Base-by-base conservation (phyloP, 2,888 invertebrate genomes). In the Trilocha varians region DNA sequence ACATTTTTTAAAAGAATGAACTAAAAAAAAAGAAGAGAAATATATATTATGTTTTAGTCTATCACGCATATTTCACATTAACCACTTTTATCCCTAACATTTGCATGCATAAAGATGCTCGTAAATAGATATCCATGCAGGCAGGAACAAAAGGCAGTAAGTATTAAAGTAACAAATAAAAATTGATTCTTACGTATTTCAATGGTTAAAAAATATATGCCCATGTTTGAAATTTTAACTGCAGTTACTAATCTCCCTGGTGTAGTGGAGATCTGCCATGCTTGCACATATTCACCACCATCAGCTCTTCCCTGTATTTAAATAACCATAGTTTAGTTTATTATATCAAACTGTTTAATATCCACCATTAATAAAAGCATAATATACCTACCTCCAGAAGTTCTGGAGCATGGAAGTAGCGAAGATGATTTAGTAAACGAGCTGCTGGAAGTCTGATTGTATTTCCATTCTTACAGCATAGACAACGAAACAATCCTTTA, bases 401-500 rank as follows among this genome's bases (percentile, higher is more conserved):
- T 45, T 77, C 68, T 16, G 77, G 69, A 43, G 70, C 53, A 49
- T 89, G 88, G 53, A 64, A 78, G 57, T 78, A 79, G 42, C 84
- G 82, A 32, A 88, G 65, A 54, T 89, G 88, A 49, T 87, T 82
- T 39, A 88, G 67, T 59, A 89, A 65, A 39, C 86, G 71, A 13
- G 70, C 82, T 37, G 79, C 58, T 2, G 83, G 78, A 13, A 85
- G 57, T 45, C 78, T 58, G 35, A 71, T 66, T 2, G 56, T 57
- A 46, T 84, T 87, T 9, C 70, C 67, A 43, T 61, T 74, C 49
- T 87, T 80, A 52, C 82, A 78, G 51, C 84, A 80, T 1, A 85
- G 66, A 52, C 88, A 88, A 17, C 87, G 87, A 55, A 87, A 88
- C 16, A 73, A 52, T 3, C 88, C 88, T 51, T 80, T 86, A 55